phyloP scores from a whole-genome alignment of 2,797 vertebrate genomes.

The Perodicticus potto region DNA sequence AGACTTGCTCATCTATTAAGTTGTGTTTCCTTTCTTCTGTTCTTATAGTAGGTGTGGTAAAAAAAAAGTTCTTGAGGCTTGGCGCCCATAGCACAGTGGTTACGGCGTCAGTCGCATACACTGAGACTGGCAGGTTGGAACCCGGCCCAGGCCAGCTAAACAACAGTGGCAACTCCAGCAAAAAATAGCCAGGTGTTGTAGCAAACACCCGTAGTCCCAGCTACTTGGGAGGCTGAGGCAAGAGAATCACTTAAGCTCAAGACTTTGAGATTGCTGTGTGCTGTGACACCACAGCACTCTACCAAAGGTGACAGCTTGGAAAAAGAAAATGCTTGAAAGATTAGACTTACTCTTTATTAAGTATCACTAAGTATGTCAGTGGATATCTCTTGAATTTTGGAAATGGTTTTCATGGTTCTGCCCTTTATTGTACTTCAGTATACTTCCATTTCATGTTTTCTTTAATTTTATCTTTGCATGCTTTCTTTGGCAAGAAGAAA shows the following conservation, averaged over 20 bases:
- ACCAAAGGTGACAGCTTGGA: not conserved
- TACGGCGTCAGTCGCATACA: no score
- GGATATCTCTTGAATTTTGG: not conserved
- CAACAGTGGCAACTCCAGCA: no score
- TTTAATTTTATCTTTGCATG: not conserved
- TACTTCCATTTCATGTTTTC: constrained; percentile 18
- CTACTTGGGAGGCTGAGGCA: no score
- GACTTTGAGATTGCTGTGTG: no score
- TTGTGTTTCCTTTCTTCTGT: not conserved
- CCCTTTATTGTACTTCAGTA: not conserved
- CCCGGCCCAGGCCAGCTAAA: no score
- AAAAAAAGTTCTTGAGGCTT: not conserved
- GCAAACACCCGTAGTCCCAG: no score
- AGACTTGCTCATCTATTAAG: not conserved
- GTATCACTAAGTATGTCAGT: not conserved
- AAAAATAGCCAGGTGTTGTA: no score
- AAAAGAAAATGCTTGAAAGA: not conserved
- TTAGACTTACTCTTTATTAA: not conserved
- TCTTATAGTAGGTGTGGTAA: not conserved
- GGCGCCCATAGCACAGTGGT: no score
- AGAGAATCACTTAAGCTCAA: no score
- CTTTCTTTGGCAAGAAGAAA: constrained; percentile 20
- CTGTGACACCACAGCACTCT: no score
- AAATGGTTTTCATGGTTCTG: not conserved
- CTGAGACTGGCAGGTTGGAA: no score